Conservation (phyloP, 2,113 vertebrate genomes). For the Syrrhaptes paradoxus region DNA sequence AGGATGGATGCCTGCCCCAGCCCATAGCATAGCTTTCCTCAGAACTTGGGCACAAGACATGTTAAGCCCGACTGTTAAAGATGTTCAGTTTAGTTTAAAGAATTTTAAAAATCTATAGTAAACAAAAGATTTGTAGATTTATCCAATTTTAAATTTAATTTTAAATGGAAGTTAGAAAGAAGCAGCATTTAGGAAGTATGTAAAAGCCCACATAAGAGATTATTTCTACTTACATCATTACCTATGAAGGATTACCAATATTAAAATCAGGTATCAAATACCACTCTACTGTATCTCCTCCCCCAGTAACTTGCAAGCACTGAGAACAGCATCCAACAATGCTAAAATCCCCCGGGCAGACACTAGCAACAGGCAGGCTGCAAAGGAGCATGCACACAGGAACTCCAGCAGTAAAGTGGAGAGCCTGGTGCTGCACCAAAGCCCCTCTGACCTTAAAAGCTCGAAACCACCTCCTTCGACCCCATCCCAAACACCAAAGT, state of each 20-base stretch:
- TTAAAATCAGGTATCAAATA: not conserved
- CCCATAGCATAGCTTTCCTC: accelerated
- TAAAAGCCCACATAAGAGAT: not conserved
- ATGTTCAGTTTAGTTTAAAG: not conserved
- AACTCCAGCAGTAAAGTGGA: not conserved
- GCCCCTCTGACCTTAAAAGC: not conserved
- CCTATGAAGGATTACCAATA: not conserved
- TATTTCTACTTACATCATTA: not conserved
- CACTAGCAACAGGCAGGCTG: accelerated
- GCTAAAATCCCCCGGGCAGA: not conserved
- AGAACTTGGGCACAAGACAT: not conserved
- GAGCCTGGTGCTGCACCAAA: accelerated
- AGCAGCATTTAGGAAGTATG: not conserved
- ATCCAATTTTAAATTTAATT: not conserved
- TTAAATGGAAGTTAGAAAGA: not conserved
- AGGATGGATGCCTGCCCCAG: not conserved
- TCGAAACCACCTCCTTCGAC: not conserved
- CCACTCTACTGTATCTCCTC: not conserved
- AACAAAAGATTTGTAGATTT: not conserved
- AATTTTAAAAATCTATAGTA: not conserved
- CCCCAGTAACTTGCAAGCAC: not conserved
- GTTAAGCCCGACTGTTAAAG: not conserved
- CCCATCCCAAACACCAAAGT: not conserved
- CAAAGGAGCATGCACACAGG: accelerated
- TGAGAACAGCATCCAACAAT: accelerated